Evolutionary conservation across 2,113 vertebrate species (phyloP), one percentile per base, ranked within the genome.

Genomic region (Climacteris rufus): DNA sequence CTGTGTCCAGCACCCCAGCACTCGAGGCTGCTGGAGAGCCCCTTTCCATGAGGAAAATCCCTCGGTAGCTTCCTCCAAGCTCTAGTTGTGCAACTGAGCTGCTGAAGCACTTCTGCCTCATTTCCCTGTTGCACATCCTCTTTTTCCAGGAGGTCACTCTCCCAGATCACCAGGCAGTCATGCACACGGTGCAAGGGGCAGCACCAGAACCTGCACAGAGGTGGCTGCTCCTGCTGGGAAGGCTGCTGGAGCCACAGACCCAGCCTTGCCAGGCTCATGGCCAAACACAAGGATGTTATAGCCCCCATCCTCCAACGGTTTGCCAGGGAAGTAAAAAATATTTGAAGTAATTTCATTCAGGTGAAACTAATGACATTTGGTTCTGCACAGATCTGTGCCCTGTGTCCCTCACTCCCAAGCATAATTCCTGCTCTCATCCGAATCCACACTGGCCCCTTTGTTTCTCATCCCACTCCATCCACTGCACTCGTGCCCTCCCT

Each of bases 391-490:
- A 83, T 80, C 71, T 39, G 5, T 18, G 54, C 56, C 49, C 74
- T 39, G 22, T 31, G 64, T 4, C 83, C 39, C 68, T 81, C 30
- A 10, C 42, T 78, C 68, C 63, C 1, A 0, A 68, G 56, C 5
- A 13, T 3, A 94, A 69, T 68, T 87, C 69, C 81, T 15, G 25
- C 81, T 91, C 71, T 77, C 7, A 59, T 14, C 68, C 39, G 18
- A 50, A 83, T n/a, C 42, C 86, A 95, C 57, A 96, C 89, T 3
- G 69, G 76, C 19, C 31, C 15, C 68, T 90, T 92, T 96, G 92
- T 94, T 66, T 56, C 68, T 40, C n/a, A 45, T 22, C 50, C 69
- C 37, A 60, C 42, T 33, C 63, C 71, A 65, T 2, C 37, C 33
- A 91, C 45, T 40, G 39, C 25, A 66, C 45, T 65, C 59, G 27